Conservation (phyloP, 2,113 vertebrate species). For the Macrotis lagotis region DNA sequence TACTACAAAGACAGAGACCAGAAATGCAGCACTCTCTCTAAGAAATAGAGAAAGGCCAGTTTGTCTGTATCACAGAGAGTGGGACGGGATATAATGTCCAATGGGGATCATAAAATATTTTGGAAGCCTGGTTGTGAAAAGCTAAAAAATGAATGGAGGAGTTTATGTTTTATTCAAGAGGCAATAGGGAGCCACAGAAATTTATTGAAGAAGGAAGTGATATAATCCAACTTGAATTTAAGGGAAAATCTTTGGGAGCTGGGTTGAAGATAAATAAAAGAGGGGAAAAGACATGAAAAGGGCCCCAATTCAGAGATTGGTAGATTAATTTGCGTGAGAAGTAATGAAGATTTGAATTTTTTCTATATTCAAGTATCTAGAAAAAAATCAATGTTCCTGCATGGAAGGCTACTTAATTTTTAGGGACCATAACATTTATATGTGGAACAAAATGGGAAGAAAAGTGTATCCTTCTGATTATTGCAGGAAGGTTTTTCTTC, state of each 20-base stretch:
- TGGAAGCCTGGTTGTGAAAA: not conserved
- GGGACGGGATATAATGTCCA: not conserved
- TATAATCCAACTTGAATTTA: not conserved
- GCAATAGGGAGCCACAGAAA: not conserved
- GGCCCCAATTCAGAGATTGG: not conserved
- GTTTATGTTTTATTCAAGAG: not conserved
- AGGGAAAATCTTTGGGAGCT: not conserved
- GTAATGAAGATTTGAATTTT: not conserved
- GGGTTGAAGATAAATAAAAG: not conserved
- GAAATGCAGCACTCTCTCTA: not conserved
- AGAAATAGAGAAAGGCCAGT: not conserved
- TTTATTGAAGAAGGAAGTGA: not conserved
- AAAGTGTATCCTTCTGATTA: not conserved
- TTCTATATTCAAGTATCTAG: not conserved
- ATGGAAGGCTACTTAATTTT: not conserved
- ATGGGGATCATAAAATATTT: not conserved
- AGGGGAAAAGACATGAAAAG: not conserved
- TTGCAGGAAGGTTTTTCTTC: not conserved
- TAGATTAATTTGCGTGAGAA: not conserved
- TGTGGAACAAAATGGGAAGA: not conserved
- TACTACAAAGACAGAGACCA: not conserved
- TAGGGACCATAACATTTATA: not conserved
- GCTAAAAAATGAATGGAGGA: not conserved
- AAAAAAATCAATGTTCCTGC: not conserved
- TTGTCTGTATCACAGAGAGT: not conserved